These are phyloP conservation scores for Chaetodon trifasciatus DNA, from an alignment of 2,797 vertebrate species.

Conservation along the genomic window DNA sequence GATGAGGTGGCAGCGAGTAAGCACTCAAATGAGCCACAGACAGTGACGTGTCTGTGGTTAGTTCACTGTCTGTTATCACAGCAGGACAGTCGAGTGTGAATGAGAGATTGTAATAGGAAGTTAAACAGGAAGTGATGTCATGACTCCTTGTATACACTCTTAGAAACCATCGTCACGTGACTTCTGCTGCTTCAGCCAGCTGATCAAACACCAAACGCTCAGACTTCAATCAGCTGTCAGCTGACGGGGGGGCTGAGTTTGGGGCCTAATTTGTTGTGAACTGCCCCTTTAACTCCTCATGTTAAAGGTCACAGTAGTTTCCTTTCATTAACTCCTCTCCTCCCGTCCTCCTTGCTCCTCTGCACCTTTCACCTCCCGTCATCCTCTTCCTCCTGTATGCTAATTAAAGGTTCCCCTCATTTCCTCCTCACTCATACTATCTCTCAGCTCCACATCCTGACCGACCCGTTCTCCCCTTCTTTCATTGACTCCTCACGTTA, in stretches of 20 bases:
- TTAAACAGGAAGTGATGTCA: not conserved
- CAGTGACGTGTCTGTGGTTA: too few species aligned
- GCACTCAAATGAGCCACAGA: too few species aligned
- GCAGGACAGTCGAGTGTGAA: too few species aligned
- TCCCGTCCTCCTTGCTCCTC: not conserved
- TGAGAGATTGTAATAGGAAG: not conserved
- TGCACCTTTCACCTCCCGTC: not conserved
- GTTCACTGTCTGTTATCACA: too few species aligned
- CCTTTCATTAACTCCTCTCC: slow-evolving; percentile 26
- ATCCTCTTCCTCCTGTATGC: slow-evolving; percentile 13
- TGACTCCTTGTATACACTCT: not conserved
- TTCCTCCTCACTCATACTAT: not conserved
- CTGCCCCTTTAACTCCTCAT: slow-evolving; percentile 24
- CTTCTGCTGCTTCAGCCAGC: not conserved
- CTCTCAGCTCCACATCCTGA: not conserved
- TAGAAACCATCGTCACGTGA: not conserved
- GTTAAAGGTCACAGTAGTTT: slow-evolving; percentile 56
- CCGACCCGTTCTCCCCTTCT: not conserved
- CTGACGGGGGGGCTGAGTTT: not conserved
- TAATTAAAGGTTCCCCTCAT: slow-evolving; percentile 26
- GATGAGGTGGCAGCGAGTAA: too few species aligned
- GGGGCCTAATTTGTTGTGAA: slow-evolving; percentile 3
- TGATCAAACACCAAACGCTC: not conserved
- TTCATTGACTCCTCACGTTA: slow-evolving; percentile 10
- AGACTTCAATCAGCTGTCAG: slow-evolving; percentile 10